Base-by-base conservation (phyloP, 2,797 vertebrate genomes). In the Adrianichthys oophorus region DNA sequence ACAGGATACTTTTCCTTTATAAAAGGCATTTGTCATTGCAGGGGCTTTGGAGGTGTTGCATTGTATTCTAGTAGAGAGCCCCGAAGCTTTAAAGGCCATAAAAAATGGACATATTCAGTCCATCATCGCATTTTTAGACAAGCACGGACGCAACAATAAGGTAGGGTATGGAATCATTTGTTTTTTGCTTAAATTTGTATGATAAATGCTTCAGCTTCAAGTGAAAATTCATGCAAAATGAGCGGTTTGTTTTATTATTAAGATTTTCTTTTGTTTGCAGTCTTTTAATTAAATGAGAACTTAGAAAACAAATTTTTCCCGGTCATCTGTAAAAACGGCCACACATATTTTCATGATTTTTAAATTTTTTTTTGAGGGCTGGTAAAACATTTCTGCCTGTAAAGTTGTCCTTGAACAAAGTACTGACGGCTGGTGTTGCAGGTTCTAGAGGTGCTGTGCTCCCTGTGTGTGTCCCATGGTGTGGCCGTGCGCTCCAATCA, bases 41-140 rank as follows among this genome's bases (percentile, higher is more conserved):
- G 97, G 96, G 62, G 94, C 96, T 76, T 84, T 98, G 64, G 95
- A 98, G 49, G 96, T 98, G 81, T 89, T 98, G 32, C 95, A 96
- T 69, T 98, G 96, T 80, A 93, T 98, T 15, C 85, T 98, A 50
- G 90, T 94, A 58, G 95, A 97, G 90, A 98, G 96, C 74, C 95
- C 97, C 13, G 95, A 97, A 90, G 95, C 95, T 51, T 85, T 98
- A 26, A 96, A 95, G 74, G 93, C 92, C 78, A 94, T 98, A 81
- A 98, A 95, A 84, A 94, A 98, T 76, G 93, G 89, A 41, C 97
- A 98, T 82, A 97, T 98, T 82, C 92, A 93, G 55, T 94, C 95
- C 15, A 95, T 98, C 65, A 94, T 98, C 75, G 93, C 93, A 24
- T 95, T 98, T 66, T 87, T 98, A 57, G 95, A 98, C 74, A 96